Evolutionary conservation across 2,888 invertebrate species (phyloP), one percentile per base, ranked within the genome.

Genomic region (Ectropis crepuscularia): DNA sequence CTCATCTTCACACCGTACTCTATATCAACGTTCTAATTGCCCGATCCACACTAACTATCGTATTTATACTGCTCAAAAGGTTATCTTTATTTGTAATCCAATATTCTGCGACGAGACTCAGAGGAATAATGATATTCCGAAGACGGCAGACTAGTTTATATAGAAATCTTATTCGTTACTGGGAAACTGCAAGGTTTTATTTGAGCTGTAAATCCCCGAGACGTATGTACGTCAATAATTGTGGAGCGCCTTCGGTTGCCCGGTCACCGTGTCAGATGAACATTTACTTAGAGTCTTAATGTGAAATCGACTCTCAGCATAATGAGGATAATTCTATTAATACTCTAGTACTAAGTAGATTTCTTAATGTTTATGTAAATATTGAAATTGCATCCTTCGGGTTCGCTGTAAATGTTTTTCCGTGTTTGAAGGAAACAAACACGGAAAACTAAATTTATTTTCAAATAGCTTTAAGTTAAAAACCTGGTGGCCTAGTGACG

Each of bases 1-100:
- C 53, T 62, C 71, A 71, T 71, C 47, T 68, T 68, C 42, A 8
- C 38, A 50, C 49, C 6, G 45, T 43, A 53, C 9, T 61, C 54
- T 48, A 38, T 37, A 53, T 2, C 43, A 63, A 49, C 11, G 5
- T 12, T 43, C 38, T 12, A 53, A 58, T 63, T 16, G 55, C 46
- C 51, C 42, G 42, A 58, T 4, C 16, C 28, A 8, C 39, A 6
- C 11, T 2, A 12, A 16, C 12, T 42, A 42, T 46, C 10, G 59
- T 60, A 60, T 60, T 51, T 64, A 6, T 6, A 37, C 12, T 10
- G 5, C 36, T 11, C 11, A 36, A 58, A 55, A 59, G 59, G 54
- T 63, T 59, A 64, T 60, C 51, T 6, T 39, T 8, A 38, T 53
- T 57, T 28, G 51, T 59, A 58, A 45, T 54, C 42, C 38, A 41